Percentiles rank a stretch among this genome's conserved stretches.
These are phyloP conservation scores for Spheniscus mendiculus DNA, from an alignment of 2,113 vertebrate genomes.

Conservation along the genomic window DNA sequence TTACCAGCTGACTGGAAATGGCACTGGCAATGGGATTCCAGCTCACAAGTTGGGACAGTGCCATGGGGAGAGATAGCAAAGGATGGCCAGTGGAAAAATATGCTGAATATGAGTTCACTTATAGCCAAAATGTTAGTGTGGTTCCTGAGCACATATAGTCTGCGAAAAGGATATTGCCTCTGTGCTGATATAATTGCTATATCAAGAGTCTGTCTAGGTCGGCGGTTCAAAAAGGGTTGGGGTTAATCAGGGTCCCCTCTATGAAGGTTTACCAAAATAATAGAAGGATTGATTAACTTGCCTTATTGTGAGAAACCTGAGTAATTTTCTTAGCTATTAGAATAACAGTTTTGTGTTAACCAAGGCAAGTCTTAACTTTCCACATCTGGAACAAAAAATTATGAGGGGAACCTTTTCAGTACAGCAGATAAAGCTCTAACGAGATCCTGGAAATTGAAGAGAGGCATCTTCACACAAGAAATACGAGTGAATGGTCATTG, in stretches of 20 bases:
- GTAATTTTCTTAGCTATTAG: background rate
- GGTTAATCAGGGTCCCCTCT: background rate
- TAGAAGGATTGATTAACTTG: background rate
- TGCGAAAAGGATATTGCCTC: background rate
- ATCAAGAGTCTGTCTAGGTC: background rate
- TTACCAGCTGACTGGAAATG: background rate
- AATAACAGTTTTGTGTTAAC: background rate
- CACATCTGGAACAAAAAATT: background rate
- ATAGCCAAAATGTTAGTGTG: background rate
- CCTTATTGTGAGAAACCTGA: background rate
- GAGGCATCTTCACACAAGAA: background rate
- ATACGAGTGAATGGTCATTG: background rate
- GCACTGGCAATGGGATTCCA: background rate
- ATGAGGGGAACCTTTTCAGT: background rate
- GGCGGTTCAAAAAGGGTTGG: background rate
- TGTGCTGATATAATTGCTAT: background rate
- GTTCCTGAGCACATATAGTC: background rate
- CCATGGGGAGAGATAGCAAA: background rate
- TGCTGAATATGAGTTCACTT: background rate
- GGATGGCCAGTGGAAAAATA: background rate
- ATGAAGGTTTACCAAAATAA: background rate
- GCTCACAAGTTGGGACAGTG: accelerated
- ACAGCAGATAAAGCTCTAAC: background rate
- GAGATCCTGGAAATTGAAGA: background rate
- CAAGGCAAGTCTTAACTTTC: background rate